phyloP scores from a whole-genome alignment of 2,113 vertebrate genomes.

The Pseudorasbora parva region DNA sequence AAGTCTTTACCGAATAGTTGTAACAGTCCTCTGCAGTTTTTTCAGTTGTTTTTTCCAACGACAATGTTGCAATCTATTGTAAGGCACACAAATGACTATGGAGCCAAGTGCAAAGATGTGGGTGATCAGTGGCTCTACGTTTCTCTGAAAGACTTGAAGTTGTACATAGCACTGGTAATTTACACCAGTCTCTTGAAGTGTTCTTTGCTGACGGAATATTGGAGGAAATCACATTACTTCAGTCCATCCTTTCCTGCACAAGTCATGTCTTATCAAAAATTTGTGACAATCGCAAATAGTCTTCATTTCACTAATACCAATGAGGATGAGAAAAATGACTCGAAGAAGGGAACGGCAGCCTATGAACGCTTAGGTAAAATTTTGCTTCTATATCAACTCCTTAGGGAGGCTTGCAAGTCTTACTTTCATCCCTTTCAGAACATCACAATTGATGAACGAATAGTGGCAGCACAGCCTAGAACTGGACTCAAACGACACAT shows the following conservation, averaged over 20 bases:
- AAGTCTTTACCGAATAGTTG: conserved; percentile 10
- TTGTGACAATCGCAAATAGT: not conserved
- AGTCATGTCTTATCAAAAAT: conserved; percentile 12
- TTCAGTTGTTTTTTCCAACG: not conserved
- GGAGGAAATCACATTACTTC: not conserved
- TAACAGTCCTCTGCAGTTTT: conserved; percentile 39
- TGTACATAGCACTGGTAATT: conserved; percentile 1
- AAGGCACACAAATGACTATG: conserved; percentile 16
- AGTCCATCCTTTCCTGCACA: not conserved
- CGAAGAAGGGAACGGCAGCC: conserved; percentile 18
- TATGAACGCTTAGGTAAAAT: conserved; percentile 32
- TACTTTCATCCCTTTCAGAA: conserved; percentile 34
- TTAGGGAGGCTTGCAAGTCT: conserved; percentile 5
- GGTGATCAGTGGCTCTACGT: not conserved
- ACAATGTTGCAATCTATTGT: not conserved
- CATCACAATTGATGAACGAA: conserved; percentile 18
- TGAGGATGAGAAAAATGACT: not conserved
- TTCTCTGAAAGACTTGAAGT: conserved; percentile 6
- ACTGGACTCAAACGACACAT: not conserved
- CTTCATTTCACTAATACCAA: conserved; percentile 5
- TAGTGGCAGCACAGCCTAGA: not conserved
- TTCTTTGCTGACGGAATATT: conserved; percentile 6
- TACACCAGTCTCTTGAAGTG: not conserved
- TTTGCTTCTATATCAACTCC: not conserved
- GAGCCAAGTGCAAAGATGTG: not conserved